Base-by-base conservation (phyloP, 2,113 vertebrate species). In the Mastomys coucha region DNA sequence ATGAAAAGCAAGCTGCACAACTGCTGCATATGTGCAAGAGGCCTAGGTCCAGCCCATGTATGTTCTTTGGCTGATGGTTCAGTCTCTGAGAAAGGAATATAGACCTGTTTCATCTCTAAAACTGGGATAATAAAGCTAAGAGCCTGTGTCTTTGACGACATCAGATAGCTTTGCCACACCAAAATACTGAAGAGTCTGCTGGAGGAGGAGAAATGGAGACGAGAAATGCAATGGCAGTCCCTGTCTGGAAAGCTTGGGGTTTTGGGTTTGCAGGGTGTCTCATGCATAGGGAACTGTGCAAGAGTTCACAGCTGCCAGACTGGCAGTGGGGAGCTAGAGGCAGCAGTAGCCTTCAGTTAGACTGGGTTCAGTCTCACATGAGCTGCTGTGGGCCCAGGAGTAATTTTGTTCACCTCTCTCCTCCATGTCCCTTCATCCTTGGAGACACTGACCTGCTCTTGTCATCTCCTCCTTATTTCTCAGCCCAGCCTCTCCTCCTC, bases 311-410 rank as follows among this genome's bases (percentile, higher is more conserved):
- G n/a, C 24, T 36, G 31, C 39, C 42, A 45, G 36, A 7, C 72
- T 12, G 53, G 31, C 39, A 19, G 65, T 70, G 20, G 45, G 58
- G 36, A 28, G 63, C 19, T 26, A 33, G 53, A 45, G 65, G 26
- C 36, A 22, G 39, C 24, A 10, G 58, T 7, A 4, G 33, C 45
- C 67, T 33, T 22, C 19, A 14, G 36, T 16, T 42, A 65, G 81
- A 14, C 14, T 3, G 14, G 3, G n/a, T 31, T 45, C 16, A 60
- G 53, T 70, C 16, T 51, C 13, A 26, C 7, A 13, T 4, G 36
- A 4, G 0, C 69, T 3, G 11, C 36, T 31, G 9, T 20, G 4
- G 72, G 28, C 28, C 36, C 53, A 7, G 6, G 28, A 14, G 2
- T 1, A 7, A 5, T 17, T 56, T 31, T 39, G 14, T 22, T 22